Evolutionary conservation across 2,797 vertebrate species (phyloP), one percentile per base, ranked within the genome.

Genomic region (Coregonus suidteri): DNA sequence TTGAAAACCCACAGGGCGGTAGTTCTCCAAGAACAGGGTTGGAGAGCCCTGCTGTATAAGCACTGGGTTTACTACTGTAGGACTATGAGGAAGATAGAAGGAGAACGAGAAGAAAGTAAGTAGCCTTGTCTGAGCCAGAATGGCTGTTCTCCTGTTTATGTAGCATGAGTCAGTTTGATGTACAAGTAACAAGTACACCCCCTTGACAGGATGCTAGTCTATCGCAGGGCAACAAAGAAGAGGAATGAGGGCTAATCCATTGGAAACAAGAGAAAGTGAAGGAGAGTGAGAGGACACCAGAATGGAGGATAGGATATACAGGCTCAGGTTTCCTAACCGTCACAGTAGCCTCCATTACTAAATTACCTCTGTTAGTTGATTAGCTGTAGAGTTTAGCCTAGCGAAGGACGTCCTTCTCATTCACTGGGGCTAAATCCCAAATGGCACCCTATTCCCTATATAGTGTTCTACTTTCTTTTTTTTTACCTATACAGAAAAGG

Each of bases 301-400:
- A 30, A 7, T 14, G 13, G 30, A 67, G 13, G 11, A n/a, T 13
- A 35, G 64, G 25, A 25, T 15, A 34, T 14, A 35, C 66, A 65
- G 34, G 30, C 18, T 13, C 3, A 15, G 37, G 68, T 47, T 20
- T 47, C 37, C n/a, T 47, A 13, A 6, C 47, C 15, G 47, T 52
- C 70, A 52, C 13, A 11, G 41, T 11, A 15, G 31, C 4, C 41
- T 53, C 47, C 37, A 6, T 14, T 14, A 11, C 69, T 9, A 7
- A 34, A 70, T 52, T 25, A 62, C 47, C 37, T 53, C 65, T 30
- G 20, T 85, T 77, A 81, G 78, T 83, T 79, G 52, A 77, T 82
- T 80, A 75, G 84, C 53, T 47, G 41, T 47, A 11, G 41, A 47
- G 84, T 79, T 72, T 72, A 77, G 73, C 76, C 16, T 47, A 51